phyloP scores from a whole-genome alignment of 2,797 vertebrate species.

The Sorex maritimensis region DNA sequence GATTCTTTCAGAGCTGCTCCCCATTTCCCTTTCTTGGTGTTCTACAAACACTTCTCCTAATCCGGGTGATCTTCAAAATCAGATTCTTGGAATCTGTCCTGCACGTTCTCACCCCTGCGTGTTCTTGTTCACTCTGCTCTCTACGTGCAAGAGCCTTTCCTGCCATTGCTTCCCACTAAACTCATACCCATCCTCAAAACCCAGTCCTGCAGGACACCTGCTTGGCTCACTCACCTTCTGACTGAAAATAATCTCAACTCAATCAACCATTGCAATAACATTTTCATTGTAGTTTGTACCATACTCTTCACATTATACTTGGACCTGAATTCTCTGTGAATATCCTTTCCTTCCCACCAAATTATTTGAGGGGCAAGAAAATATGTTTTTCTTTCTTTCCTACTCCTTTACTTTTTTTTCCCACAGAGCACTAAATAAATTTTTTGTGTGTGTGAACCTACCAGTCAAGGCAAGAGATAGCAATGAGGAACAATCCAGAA shows the following conservation, averaged over 20 bases:
- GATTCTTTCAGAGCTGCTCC: no score
- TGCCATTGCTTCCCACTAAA: neutral
- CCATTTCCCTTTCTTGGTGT: neutral
- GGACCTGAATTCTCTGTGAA: constrained; percentile 23
- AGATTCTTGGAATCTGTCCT: no score
- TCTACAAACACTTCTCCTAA: neutral
- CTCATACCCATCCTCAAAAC: neutral
- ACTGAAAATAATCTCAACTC: constrained; percentile 14
- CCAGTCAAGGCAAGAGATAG: constrained; percentile 29
- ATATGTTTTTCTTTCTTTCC: constrained; percentile 10
- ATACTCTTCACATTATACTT: neutral
- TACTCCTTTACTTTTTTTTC: neutral
- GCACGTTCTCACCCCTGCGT: neutral
- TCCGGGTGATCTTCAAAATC: neutral
- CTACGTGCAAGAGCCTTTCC: neutral
- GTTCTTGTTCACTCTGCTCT: neutral
- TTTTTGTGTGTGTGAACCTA: neutral
- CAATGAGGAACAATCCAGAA: no score
- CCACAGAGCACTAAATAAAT: constrained; percentile 6
- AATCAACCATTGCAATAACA: neutral
- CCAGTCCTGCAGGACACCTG: neutral
- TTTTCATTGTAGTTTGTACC: neutral
- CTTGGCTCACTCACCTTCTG: neutral
- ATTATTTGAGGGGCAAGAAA: constrained; percentile 13
- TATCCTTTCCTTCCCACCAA: neutral